Evolutionary conservation across 23 tunicate species (phyloP), one percentile per base, ranked within the genome.

Genomic region (Ascidia mentula): DNA sequence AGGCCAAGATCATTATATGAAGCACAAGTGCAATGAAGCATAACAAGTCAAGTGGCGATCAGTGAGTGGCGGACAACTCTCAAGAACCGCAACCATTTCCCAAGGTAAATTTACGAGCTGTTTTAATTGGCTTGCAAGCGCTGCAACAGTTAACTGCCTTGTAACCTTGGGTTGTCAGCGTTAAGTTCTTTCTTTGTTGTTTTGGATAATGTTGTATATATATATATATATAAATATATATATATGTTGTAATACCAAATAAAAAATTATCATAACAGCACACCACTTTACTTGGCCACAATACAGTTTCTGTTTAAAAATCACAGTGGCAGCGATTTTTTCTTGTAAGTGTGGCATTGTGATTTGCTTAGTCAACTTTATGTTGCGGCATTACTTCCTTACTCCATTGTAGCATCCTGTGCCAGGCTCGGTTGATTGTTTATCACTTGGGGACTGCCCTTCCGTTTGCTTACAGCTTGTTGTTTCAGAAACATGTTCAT

Each of bases 11-110:
- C 65, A 28, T 53, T 53, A 53, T 53, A 53, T 53, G 65, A 53
- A 53, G 65, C 65, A 53, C 65, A 9, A 20, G 65, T 53, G 65
- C 65, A 53, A 53, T 53, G 65, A 53, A 53, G 65, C 65, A 53
- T 20, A 53, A 28, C 65, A 53, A 53, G 65, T 53, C 65, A 53
- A 53, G 65, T 53, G 65, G 65, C 24, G 65, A 53, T 53, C 65
- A 53, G 65, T 53, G 65, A 53, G 28, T 28, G 65, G 22, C 22
- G 65, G 65, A 53, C 7, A 28, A 26, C 65, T 53, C 65, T 26
- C 65, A 53, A 28, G 65, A 53, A 26, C 65, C 24, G 22, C 65
- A 53, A 3, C 65, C 65, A 28, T 53, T 28, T 53, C 28, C 22
- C 65, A 53, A n/a, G 65, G 65, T 53, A 53, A 53, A 53, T 53